Base-by-base conservation (phyloP, 2,797 vertebrate species). In the Rhadinocentrus ornatus region DNA sequence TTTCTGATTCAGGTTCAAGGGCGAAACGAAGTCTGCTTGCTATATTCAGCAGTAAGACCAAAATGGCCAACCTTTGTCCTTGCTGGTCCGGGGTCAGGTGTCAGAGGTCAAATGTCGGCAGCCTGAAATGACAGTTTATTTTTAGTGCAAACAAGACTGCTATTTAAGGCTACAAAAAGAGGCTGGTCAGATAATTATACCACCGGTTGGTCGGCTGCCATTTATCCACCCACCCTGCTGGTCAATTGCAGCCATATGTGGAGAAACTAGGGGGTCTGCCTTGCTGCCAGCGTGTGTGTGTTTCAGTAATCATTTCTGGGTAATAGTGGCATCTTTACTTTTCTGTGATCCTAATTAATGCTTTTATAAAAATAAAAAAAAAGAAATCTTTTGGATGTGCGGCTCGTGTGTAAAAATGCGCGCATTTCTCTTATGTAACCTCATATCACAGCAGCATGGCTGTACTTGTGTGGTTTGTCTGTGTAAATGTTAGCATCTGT, bases 221-320 rank as follows among this genome's bases (percentile, higher is more conserved):
- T 89, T 91, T 85, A 90, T 89, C 88, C 89, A 80, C 90, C 91
- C 89, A 91, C 90, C 77, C 48, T 66, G 78, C 72, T 26, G 84
- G 89, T 91, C 91, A 93, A 94, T 94, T 92, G 92, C 86, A 93
- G 90, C 92, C 93, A 94, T 90, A 91, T 94, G 93, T 88, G 84
- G 82, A 83, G 84, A 79, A 69, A 90, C 85, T 89, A 91, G 91
- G 92, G 91, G 87, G 91, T 91, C 88, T 86, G 70, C 81, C 75
- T 73, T 5, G 4, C 81, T 87, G 82, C 87, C 82, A 82, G 81
- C 86, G 31, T 78, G 73, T 44, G 41, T 15, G 41, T 44, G 41
- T 44, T 18, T 39, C 67, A 78, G 86, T 73, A 2, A 68, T 60
- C 76, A n/a, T 37, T 54, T n/a, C 52, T 18, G n/a, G 16, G 29